Conservation (phyloP, 1,140 invertebrate genomes). For the Battus philenor region DNA sequence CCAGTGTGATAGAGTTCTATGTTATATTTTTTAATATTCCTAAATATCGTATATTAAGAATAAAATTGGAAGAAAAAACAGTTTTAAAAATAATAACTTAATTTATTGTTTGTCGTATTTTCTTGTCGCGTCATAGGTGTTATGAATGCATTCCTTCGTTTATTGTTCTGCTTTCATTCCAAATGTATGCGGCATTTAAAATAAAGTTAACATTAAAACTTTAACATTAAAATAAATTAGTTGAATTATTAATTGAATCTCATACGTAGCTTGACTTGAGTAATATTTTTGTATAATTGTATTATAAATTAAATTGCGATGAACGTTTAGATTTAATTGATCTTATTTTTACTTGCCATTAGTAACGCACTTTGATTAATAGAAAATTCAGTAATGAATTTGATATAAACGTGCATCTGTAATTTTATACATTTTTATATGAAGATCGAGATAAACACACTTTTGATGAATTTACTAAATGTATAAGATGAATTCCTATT, state of each 20-base stretch:
- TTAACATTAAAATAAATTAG: constrained; percentile 3
- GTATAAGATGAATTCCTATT: neutral
- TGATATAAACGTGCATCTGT: too few species aligned
- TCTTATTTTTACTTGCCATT: constrained; percentile 24
- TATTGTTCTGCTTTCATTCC: constrained; percentile 10
- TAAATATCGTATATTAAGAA: too few species aligned
- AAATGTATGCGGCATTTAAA: constrained; percentile 20
- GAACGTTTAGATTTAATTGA: neutral
- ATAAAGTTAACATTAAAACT: neutral
- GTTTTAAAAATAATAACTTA: too few species aligned
- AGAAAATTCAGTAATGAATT: neutral
- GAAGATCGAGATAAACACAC: neutral
- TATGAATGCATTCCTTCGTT: constrained; percentile 9
- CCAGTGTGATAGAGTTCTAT: too few species aligned
- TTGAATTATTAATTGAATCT: constrained; percentile 18
- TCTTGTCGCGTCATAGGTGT: neutral
- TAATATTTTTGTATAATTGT: constrained; percentile 17
- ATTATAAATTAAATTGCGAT: constrained; percentile 3
- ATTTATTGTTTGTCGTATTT: too few species aligned
- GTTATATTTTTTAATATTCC: too few species aligned
- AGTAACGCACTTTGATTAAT: neutral
- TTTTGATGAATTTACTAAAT: constrained; percentile 31
- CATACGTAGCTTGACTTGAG: constrained; percentile 18
- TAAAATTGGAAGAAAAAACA: too few species aligned
- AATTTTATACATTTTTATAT: constrained; percentile 11